A percentile compares a stretch with the other conserved stretches of the same genome.
phyloP scores from a whole-genome alignment of 2,797 vertebrate genomes.

The Tarsius wallacei region DNA sequence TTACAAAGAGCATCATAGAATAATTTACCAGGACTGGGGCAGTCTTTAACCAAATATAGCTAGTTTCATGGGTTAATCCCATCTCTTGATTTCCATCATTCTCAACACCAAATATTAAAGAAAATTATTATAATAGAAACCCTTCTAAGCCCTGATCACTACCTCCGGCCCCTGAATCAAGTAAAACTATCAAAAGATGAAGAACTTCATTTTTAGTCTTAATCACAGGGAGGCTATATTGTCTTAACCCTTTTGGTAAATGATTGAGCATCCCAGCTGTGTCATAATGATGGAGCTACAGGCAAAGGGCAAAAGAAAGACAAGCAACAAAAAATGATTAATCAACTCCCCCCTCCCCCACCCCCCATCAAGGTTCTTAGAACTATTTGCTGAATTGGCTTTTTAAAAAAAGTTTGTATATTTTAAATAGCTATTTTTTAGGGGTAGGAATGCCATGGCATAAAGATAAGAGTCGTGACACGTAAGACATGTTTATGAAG shows the following conservation, averaged over 20 bases:
- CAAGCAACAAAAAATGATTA: conserved; percentile 77
- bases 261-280: not conserved
- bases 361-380: conserved; percentile 71
- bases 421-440: conserved; percentile 69
- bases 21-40: not conserved
- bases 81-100: not conserved
- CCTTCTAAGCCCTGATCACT: not conserved
- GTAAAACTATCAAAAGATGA: conserved; percentile 48
- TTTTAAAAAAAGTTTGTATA: conserved; percentile 6
- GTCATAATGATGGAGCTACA: not conserved
- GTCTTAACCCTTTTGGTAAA: conserved; percentile 28
- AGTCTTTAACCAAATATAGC: not conserved
- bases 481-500: conserved; percentile 87
- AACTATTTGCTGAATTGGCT: conserved; percentile 79
- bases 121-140: conserved; percentile 16
- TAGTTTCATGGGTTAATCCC: conserved; percentile 18
- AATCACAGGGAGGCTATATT: conserved; percentile 54
- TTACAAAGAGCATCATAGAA: not conserved
- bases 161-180: not conserved
- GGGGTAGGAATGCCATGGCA: conserved; percentile 77
- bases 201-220: conserved; percentile 60
- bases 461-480: conserved; percentile 88
- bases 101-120: not conserved
- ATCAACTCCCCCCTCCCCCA: conserved; percentile 52
- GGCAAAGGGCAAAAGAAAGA: conserved; percentile 59